A percentile compares a stretch with the other conserved stretches of the same genome.
These are phyloP conservation scores for Passer domesticus DNA, from an alignment of 2,113 vertebrate genomes.

Conservation along the genomic window DNA sequence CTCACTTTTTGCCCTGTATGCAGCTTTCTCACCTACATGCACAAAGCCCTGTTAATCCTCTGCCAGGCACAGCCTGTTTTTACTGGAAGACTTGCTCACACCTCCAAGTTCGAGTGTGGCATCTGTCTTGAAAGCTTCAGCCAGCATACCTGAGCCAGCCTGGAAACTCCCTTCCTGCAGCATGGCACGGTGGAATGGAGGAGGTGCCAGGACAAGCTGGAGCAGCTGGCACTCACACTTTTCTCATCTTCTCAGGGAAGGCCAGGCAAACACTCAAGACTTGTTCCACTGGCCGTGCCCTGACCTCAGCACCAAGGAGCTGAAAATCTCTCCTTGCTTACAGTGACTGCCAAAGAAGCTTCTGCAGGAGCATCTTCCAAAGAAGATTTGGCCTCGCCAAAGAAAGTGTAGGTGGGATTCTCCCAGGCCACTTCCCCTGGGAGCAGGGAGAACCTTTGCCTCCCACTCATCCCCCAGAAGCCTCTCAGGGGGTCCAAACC, in stretches of 20 bases:
- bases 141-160: constrained; percentile 25
- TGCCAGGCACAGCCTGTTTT: not conserved
- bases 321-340: not conserved
- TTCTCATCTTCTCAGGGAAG: not conserved
- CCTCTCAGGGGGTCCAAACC: not conserved
- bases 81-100: not conserved
- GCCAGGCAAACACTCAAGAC: not conserved
- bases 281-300: not conserved
- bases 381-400: fast-evolving
- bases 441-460: not conserved
- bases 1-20: not conserved
- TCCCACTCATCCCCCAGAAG: not conserved
- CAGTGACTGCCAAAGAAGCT: not conserved
- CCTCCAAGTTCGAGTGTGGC: not conserved
- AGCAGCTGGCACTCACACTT: not conserved
- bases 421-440: not conserved
- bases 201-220: constrained; percentile 35
- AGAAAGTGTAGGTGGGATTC: not conserved
- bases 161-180: constrained; percentile 30
- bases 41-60: not conserved
- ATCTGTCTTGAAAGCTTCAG: not conserved
- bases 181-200: not conserved
- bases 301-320: not conserved
- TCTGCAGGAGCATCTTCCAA: not conserved
- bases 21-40: not conserved